Evolutionary conservation across 2,888 invertebrate species (phyloP).

Genomic region (Plagiodera versicolora): DNA sequence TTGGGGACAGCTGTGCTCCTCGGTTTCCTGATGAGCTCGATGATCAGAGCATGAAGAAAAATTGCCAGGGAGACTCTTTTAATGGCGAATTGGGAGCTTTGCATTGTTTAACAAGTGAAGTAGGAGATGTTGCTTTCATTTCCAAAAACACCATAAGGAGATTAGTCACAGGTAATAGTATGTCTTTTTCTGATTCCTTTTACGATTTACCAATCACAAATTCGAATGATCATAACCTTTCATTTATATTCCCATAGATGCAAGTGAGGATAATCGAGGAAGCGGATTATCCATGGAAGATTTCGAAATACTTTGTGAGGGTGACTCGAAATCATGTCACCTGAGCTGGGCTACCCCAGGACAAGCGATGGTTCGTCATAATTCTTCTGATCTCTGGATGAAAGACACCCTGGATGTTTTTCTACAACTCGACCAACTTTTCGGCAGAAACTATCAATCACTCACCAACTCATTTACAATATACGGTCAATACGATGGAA

Average conservation of each 20-base stretch:
- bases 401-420: conserved; percentile 74
- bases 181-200: too few species aligned
- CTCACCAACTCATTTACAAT: conserved; percentile 68
- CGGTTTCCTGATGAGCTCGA: conserved; percentile 47
- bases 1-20: conserved; percentile 68
- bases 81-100: conserved; percentile 67
- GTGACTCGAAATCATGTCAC: conserved; percentile 57
- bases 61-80: conserved; percentile 46
- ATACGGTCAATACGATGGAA: conserved; percentile 69
- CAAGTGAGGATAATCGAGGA: conserved; percentile 50
- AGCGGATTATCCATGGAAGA: conserved; percentile 48
- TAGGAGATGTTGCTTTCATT: conserved; percentile 79
- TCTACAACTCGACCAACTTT: conserved; percentile 68
- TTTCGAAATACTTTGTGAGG: conserved; percentile 63
- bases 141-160: conserved; percentile 46
- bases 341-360: conserved; percentile 70
- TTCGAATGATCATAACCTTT: too few species aligned
- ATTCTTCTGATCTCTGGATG: conserved; percentile 59
- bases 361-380: conserved; percentile 66
- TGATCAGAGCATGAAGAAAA: conserved; percentile 34
- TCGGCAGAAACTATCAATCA: conserved; percentile 64
- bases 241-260: conserved; percentile 47
- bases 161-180: conserved; percentile 56
- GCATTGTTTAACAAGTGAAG: conserved; percentile 66
- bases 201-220: too few species aligned